Percentiles rank a stretch among this genome's conserved stretches.
Evolutionary conservation across 35 echinoderm and acorn worm species (phyloP).

Genomic region (Antedon bifida): DNA sequence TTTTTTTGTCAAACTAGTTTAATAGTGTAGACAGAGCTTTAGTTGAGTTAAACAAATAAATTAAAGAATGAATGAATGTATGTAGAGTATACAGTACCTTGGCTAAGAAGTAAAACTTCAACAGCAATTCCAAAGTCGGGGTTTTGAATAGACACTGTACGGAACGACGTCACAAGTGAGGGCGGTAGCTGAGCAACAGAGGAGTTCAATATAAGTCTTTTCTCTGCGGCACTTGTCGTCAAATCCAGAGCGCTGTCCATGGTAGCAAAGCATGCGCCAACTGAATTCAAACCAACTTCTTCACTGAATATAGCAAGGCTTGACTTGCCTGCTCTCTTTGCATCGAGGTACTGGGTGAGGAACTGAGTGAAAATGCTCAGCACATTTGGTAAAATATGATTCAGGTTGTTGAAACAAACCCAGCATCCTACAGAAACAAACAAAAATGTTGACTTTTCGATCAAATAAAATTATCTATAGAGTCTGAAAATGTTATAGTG

Average conservation of each 20-base stretch:
- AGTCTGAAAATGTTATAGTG: no score
- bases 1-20: no score
- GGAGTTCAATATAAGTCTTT: slow-evolving; percentile 52
- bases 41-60: no score
- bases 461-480: no score
- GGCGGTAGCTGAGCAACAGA: slow-evolving; percentile 49
- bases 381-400: slow-evolving; percentile 48
- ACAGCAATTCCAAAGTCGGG: slow-evolving; percentile 58
- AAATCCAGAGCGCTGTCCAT: slow-evolving; percentile 47
- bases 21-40: no score
- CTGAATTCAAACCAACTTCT: slow-evolving; percentile 54
- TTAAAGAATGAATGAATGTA: no score
- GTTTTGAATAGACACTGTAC: slow-evolving; percentile 45
- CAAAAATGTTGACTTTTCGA: no score
- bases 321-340: slow-evolving; percentile 33
- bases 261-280: slow-evolving; percentile 73
- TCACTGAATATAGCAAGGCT: slow-evolving; percentile 45
- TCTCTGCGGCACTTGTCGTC: slow-evolving; percentile 32
- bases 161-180: slow-evolving; percentile 29
- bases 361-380: slow-evolving; percentile 79
- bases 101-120: slow-evolving; percentile 59
- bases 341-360: slow-evolving; percentile 50
- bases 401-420: slow-evolving; percentile 93
- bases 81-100: no score
- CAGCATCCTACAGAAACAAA: slow-evolving; percentile 50